Evolutionary conservation across 2,113 vertebrate species (phyloP), one percentile per base, ranked within the genome.

Genomic region (Rhagologus leucostigma): DNA sequence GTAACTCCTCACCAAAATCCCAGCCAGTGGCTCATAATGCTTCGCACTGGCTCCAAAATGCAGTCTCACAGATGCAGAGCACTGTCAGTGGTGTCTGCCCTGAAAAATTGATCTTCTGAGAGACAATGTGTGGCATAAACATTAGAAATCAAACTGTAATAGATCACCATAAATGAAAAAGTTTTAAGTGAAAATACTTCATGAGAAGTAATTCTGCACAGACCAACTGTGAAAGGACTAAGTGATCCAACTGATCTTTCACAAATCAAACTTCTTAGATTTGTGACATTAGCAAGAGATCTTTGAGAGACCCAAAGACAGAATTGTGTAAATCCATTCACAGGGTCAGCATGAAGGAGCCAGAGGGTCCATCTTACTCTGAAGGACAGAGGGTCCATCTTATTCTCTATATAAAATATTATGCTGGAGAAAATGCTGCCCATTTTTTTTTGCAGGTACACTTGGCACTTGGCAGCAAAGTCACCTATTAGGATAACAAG

Each of bases 51-150:
- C 62, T 86, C 59, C 50, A 92, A 76, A 93, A 65, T 35, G 53
- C 49, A 49, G 37, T 33, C 57, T 83, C 57, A 57, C 41, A 91
- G 68, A 85, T 11, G 30, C 74, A 89, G 41, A 91, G 57, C 9
- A 82, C 50, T 24, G 42, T 91, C 69, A 39, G 65, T 22, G 19
- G 20, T 20, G 33, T 65, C 57, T 85, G 52, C 33, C 70, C 46
- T 93, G 84, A 93, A 77, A 95, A 91, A 96, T 2, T 67, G 47
- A 91, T 83, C 93, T 86, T 69, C 63, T 60, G 85, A 88, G 84
- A 91, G 84, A 73, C 20, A 71, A 73, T 12, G 63, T 83, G 50
- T 88, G 67, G 68, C 84, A 93, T 83, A 94, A 94, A 83, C 59
- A 85, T 85, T 55, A 90, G 59, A 91, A 91, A 91, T 83, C 76